Evolutionary conservation across 1,140 invertebrate species (phyloP), one percentile per base, ranked within the genome.

Genomic region (Drosophila malerkotliana): DNA sequence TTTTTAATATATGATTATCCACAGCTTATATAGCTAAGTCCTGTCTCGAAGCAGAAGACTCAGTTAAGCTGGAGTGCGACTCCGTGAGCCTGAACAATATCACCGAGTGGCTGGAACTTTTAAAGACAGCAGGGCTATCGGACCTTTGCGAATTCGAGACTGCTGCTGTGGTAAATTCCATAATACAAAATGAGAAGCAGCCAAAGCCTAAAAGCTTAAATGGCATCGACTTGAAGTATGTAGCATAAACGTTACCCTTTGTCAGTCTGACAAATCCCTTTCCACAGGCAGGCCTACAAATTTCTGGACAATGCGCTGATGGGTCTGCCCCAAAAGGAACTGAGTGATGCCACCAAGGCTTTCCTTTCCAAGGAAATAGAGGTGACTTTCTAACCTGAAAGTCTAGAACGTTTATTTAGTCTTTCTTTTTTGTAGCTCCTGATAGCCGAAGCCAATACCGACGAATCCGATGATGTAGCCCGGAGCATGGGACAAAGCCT

Each of bases 251-350:
- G 26, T 5, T 18, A 39, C 4, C 14, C 41, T 24, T 21, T 21
- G 0, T 12, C 14, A 12, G 8, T 6, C 39, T 14, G 4, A 55
- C 53, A 8, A 41, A 14, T 1, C 5, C 6, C 24, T 10, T 48
- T 18, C 21, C n/a, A 4, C 37, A 91, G 90, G 12, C 73, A 76
- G 12, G 67, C 77, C 9, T 91, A 91, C 10, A 54, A 34, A 5
- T 91, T 91, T 61, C 5, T 91, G 10, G 72, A 89, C 30, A 87
- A 81, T 28, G 89, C 73, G 0, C 57, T 91, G 10, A 62, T 77
- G n/a, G 90, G 90, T 8, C 71, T 80, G 14, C 81, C 89, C 2
- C 90, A 87, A 47, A 62, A 72, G 24, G 54, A 53, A 5, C 32
- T 91, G 18, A 48, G 57, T 21, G 51, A 49, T 8, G 52, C 52